Percentiles rank a stretch among this genome's conserved stretches.
These are phyloP conservation scores for Cyanoliseus patagonus DNA, from an alignment of 2,113 vertebrate species.

Conservation along the genomic window DNA sequence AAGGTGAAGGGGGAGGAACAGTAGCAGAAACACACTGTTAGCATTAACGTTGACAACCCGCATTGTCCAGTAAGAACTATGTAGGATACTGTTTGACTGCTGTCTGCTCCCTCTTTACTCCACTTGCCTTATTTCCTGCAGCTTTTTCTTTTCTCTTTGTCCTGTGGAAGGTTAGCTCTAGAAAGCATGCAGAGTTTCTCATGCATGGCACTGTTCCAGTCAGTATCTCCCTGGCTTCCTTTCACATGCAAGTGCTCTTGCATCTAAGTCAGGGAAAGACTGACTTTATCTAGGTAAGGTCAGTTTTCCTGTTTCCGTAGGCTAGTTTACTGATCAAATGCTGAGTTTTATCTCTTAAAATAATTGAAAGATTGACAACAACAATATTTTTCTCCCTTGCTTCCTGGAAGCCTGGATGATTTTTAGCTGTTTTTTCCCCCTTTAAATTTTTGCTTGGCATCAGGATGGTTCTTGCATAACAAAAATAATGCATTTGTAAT, in stretches of 20 bases:
- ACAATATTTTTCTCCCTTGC: background rate
- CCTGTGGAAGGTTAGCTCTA: background rate
- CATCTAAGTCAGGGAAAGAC: background rate
- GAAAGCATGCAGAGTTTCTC: background rate
- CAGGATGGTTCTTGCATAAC: background rate
- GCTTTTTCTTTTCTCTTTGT: background rate
- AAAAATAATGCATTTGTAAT: background rate
- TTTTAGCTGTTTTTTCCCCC: background rate
- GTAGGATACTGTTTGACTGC: background rate
- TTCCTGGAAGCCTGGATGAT: background rate
- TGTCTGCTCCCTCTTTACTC: background rate
- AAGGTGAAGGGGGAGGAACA: background rate
- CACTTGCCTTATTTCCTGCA: background rate
- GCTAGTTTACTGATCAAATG: background rate
- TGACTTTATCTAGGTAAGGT: background rate
- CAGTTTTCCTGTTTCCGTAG: background rate
- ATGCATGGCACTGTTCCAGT: background rate
- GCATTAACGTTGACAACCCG: background rate
- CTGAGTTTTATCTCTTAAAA: background rate
- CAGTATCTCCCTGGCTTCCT: background rate
- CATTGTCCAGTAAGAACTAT: background rate
- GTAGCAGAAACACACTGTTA: background rate
- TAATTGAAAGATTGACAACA: background rate
- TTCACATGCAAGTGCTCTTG: background rate
- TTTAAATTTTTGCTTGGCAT: background rate